Percentiles rank a stretch among this genome's conserved stretches.
These are phyloP conservation scores for Helogale parvula DNA, from an alignment of 2,113 vertebrate genomes.

Conservation along the genomic window DNA sequence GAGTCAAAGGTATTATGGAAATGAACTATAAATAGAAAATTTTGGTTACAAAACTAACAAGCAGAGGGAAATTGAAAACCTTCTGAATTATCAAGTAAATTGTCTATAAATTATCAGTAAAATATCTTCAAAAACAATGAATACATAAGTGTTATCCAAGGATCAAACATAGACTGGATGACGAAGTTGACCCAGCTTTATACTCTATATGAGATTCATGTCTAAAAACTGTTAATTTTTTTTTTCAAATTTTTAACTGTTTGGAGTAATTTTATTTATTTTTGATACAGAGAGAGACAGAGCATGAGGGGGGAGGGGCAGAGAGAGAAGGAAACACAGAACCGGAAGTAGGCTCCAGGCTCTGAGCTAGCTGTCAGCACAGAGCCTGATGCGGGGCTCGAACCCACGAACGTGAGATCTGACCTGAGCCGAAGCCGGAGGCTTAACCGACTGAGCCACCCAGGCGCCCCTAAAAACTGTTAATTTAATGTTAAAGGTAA, in stretches of 20 bases:
- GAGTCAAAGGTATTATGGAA: neutral
- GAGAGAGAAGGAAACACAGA: too few species aligned
- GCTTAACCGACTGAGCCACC: too few species aligned
- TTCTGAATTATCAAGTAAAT: neutral
- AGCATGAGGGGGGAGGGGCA: too few species aligned
- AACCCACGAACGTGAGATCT: too few species aligned
- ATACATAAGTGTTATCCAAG: neutral
- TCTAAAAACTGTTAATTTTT: neutral
- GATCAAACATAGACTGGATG: neutral
- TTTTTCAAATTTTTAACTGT: too few species aligned
- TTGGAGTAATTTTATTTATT: too few species aligned
- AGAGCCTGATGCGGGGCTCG: too few species aligned
- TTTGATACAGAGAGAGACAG: too few species aligned
- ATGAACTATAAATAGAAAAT: neutral
- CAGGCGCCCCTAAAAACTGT: too few species aligned
- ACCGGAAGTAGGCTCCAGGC: too few species aligned
- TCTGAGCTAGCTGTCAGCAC: too few species aligned
- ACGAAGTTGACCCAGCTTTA: neutral
- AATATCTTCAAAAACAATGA: neutral
- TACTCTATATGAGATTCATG: neutral
- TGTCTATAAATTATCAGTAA: neutral
- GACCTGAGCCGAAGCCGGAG: too few species aligned
- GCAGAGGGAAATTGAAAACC: neutral
- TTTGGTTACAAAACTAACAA: neutral
- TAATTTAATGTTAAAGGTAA: neutral